Conservation (phyloP, 1,140 invertebrate genomes). For the Luehdorfia chinensis region DNA sequence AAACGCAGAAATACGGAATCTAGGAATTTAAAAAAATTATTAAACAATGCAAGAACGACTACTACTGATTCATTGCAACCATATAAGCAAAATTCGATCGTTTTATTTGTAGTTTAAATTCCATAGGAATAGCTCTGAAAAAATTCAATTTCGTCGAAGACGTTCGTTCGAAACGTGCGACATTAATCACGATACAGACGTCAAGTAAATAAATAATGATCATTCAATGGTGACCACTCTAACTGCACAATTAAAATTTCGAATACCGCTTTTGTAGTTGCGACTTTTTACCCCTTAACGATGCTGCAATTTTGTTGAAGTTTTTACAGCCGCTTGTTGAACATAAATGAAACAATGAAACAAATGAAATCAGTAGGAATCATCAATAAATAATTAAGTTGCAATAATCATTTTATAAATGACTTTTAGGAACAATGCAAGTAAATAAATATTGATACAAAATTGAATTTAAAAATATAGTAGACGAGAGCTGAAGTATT, state of each 20-base stretch:
- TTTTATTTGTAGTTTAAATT: conserved; percentile 9
- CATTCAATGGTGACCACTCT: conserved; percentile 16
- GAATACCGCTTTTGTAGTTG: conserved; percentile 30
- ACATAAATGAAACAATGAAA: conserved; percentile 47
- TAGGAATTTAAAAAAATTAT: not conserved
- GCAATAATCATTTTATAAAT: no score
- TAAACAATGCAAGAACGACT: not conserved
- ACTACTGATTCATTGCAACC: not conserved
- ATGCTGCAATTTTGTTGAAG: conserved; percentile 29
- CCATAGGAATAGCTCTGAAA: conserved; percentile 8
- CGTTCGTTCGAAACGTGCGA: conserved; percentile 5
- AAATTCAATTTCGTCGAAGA: conserved; percentile 16
- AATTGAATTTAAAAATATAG: no score
- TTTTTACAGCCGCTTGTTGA: conserved; percentile 28
- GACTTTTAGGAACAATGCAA: no score
- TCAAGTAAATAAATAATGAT: conserved; percentile 14
- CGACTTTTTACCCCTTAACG: conserved; percentile 20
- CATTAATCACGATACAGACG: conserved; percentile 15
- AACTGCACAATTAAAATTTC: conserved; percentile 42
- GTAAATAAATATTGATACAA: no score
- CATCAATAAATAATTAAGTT: no score
- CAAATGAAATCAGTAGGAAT: conserved; percentile 22
- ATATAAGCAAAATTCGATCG: conserved; percentile 2
- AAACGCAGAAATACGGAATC: no score
- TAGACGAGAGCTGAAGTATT: no score